A percentile compares a stretch with the other conserved stretches of the same genome.
Conservation (phyloP, 2,888 invertebrate genomes). For the Nomada lathburiana region DNA sequence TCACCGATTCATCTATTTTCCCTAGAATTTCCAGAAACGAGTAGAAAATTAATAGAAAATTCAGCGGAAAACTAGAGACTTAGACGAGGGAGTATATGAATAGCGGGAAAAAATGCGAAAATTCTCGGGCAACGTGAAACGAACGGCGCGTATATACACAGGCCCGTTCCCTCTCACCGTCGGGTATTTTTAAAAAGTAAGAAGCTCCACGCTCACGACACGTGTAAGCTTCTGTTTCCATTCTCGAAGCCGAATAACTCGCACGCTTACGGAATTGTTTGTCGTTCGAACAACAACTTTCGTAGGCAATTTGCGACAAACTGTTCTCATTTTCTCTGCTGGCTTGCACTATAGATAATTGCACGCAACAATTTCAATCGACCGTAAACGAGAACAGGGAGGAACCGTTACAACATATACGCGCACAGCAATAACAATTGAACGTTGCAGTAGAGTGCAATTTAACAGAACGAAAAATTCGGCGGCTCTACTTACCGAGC, state of each 20-base stretch:
- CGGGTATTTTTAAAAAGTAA: conserved; percentile 64
- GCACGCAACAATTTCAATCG: background rate
- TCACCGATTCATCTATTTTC: too few species aligned
- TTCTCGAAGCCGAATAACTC: conserved; percentile 2
- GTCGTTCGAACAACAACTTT: background rate
- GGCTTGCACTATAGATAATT: too few species aligned
- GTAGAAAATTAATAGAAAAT: background rate
- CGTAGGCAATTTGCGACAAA: background rate
- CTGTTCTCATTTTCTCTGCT: background rate
- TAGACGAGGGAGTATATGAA: background rate
- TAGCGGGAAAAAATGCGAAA: conserved; percentile 1
- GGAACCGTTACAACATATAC: background rate
- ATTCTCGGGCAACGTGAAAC: conserved; percentile 14
- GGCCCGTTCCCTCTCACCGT: background rate
- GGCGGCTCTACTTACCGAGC: background rate
- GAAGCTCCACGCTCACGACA: conserved; percentile 41
- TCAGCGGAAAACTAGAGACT: background rate
- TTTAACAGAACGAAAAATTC: conserved; percentile 16
- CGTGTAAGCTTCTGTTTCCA: conserved; percentile 49
- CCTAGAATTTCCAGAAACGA: too few species aligned
- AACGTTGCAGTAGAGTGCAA: conserved; percentile 9
- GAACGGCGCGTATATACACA: background rate
- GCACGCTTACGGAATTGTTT: conserved; percentile 15
- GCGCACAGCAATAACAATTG: background rate
- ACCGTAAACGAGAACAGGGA: background rate